Base-by-base conservation (phyloP, 1,140 invertebrate genomes). In the Cephus cinctus region DNA sequence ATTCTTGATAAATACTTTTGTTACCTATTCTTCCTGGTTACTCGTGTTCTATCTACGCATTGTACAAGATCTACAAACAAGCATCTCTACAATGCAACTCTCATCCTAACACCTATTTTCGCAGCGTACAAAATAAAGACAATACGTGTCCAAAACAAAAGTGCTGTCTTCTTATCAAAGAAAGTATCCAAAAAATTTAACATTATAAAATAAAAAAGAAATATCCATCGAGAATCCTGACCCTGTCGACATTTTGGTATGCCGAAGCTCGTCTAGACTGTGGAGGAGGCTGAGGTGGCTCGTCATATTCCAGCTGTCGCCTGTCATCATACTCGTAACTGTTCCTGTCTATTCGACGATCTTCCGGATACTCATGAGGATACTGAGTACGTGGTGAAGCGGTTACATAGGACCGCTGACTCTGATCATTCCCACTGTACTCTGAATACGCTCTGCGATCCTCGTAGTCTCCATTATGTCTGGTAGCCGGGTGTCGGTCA, bases 381-480 rank as follows among this genome's bases (percentile, higher is more conserved):
- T 69, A 73, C 5, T 63, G 61, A n/a, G 58, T 59, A 18, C 67
- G 59, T n/a, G 70, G 67, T 8, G 69, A 62, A n/a, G 59, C 55
- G 18, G 62, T 22, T 44, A 57, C 50, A 40, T 65, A 67, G 32
- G 54, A 36, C 22, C 61, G 59, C 36, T 71, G 67, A 48, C 57
- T 52, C 4, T 47, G 48, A 48, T 72, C 65, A 35, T 60, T 66
- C 18, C 57, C 57, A 30, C 51, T 45, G 30, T 66, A 70, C 9
- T 71, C 67, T 11, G 55, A 47, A 41, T 61, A 68, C 31, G 44
- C 44, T 51, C 64, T 55, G 25, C 57, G 54, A 27, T 70, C 64
- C 21, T 71, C 67, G 20, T 64, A 72, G 42, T 75, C 72, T 20
- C 64, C 69, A 30, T 71, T 70, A 46, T 70, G 59, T 45, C 67